phyloP scores from a whole-genome alignment of 1,140 invertebrate genomes.

The Portunus trituberculatus region DNA sequence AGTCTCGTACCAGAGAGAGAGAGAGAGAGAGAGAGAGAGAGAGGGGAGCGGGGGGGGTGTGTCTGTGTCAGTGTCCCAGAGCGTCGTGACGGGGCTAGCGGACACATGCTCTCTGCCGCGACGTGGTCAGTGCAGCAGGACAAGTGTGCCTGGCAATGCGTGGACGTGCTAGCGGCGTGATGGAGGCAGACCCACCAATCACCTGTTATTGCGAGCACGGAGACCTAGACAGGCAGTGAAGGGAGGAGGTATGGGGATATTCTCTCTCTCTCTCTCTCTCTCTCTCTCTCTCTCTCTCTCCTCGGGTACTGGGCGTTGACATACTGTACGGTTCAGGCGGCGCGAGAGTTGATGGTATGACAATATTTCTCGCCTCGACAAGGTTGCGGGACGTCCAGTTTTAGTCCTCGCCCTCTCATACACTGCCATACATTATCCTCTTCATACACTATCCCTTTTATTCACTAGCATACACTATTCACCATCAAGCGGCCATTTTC shows the following conservation, averaged over 20 bases:
- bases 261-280: neutral
- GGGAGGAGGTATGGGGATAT: neutral
- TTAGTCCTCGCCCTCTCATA: too few relatives aligned
- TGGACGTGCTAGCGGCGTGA: neutral
- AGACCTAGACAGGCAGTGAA: neutral
- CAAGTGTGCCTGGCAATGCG: neutral
- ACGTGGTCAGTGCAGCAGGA: too few relatives aligned
- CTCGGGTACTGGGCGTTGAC: neutral
- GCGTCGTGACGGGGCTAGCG: too few relatives aligned
- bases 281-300: slow-evolving; percentile 15
- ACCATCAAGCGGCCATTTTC: too few relatives aligned
- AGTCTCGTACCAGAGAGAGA: too few relatives aligned
- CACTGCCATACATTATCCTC: too few relatives aligned
- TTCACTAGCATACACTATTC: too few relatives aligned
- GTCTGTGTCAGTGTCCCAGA: too few relatives aligned
- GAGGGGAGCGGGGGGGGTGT: neutral
- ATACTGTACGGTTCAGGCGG: neutral
- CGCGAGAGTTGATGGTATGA: neutral
- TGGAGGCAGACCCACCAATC: neutral
- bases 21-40: neutral
- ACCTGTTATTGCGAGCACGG: neutral
- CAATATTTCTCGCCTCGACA: too few relatives aligned
- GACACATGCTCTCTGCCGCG: too few relatives aligned
- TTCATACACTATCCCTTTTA: too few relatives aligned
- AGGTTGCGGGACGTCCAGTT: too few relatives aligned